A percentile compares a stretch with the other conserved stretches of the same genome.
phyloP scores from a whole-genome alignment of 1,140 invertebrate species.

The Bombus breviceps region DNA sequence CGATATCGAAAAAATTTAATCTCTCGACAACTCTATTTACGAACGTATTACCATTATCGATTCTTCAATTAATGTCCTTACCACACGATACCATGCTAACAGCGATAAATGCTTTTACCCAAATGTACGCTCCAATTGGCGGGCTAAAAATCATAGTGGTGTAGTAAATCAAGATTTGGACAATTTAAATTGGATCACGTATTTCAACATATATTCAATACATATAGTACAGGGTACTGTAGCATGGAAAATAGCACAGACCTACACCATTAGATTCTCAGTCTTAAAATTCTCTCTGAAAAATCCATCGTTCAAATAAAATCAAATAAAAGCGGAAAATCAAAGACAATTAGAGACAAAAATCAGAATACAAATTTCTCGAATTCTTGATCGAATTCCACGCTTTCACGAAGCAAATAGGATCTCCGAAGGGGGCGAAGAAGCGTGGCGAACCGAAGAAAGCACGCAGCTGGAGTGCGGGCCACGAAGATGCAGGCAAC shows the following conservation, averaged over 20 bases:
- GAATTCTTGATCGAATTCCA: background rate
- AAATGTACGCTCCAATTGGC: background rate
- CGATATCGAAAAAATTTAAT: background rate
- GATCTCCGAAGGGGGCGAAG: background rate
- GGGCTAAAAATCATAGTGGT: background rate
- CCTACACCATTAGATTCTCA: background rate
- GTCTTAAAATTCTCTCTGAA: background rate
- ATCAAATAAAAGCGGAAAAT: background rate
- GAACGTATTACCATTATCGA: constrained; percentile 6
- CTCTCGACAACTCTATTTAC: background rate
- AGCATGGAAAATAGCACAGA: too few species aligned
- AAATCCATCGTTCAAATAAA: background rate
- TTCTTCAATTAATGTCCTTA: background rate
- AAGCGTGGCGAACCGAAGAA: background rate
- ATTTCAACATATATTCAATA: background rate
- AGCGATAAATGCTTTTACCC: background rate
- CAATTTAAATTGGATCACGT: background rate
- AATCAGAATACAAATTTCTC: background rate
- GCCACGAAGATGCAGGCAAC: constrained; percentile 9
- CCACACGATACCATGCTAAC: background rate
- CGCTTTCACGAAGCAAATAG: background rate
- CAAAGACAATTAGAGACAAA: background rate
- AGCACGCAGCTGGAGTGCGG: constrained; percentile 7
- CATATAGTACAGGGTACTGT: too few species aligned
- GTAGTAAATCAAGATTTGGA: background rate